These are phyloP conservation scores for Drosophila arizonae DNA, from an alignment of 1,140 invertebrate species.

Conservation along the genomic window DNA sequence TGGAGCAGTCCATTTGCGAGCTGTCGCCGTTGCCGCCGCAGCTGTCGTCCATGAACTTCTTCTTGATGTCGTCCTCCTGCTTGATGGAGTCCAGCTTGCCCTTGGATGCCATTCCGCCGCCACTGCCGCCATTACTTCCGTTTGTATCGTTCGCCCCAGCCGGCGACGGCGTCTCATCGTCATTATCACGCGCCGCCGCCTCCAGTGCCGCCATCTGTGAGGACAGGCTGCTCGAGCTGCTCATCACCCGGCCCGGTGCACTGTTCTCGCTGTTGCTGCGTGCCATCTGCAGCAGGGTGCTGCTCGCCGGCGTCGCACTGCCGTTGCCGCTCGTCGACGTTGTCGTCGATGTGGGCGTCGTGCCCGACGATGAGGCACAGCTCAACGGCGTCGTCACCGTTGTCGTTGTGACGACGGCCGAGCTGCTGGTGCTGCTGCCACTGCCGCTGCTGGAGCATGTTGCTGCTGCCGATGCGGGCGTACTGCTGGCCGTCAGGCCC, in stretches of 20 bases:
- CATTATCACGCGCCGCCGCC: conserved; percentile 86
- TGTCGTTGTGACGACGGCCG: conserved; percentile 48
- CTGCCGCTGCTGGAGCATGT: conserved; percentile 37
- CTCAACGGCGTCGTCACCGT: conserved; percentile 58
- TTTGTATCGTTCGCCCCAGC: conserved; percentile 83
- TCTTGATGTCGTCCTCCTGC: conserved; percentile 87
- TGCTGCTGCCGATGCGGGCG: conserved; percentile 56
- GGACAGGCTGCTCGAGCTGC: conserved; percentile 83
- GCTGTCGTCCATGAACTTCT: conserved; percentile 85
- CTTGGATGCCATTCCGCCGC: conserved; percentile 82
- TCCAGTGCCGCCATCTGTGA: conserved; percentile 89
- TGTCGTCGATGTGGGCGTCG: conserved; percentile 67
- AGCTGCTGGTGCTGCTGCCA: conserved; percentile 34
- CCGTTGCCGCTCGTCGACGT: conserved; percentile 38
- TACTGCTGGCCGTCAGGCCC: conserved; percentile 51
- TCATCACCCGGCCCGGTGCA: conserved; percentile 55
- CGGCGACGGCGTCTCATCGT: conserved; percentile 87
- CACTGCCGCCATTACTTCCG: conserved; percentile 61
- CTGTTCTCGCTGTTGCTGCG: conserved; percentile 41
- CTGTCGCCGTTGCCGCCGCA: conserved; percentile 82
- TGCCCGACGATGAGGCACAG: conserved; percentile 55
- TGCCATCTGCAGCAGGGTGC: conserved; percentile 45
- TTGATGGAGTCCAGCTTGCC: conserved; percentile 87
- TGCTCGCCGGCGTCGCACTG: conserved; percentile 47
- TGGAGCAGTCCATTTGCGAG: conserved; percentile 75